phyloP scores from a whole-genome alignment of 2,888 invertebrate species.

The Tanaodytes sp. region DNA sequence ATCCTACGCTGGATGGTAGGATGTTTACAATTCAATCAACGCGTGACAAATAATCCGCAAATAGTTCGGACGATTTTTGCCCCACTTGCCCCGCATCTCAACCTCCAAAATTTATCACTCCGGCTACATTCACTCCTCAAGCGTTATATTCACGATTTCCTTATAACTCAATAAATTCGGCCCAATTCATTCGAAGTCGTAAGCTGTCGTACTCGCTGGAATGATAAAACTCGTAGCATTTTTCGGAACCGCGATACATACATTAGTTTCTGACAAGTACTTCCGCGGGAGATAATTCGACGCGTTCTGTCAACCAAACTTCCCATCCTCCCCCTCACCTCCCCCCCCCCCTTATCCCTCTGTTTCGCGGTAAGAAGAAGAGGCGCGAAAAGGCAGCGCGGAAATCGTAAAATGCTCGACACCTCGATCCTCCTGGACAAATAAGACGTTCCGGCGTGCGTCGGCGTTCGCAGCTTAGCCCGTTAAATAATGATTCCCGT shows the following conservation, averaged over 20 bases:
- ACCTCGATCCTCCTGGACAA: slow-evolving; percentile 70
- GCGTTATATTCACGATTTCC: slow-evolving; percentile 38
- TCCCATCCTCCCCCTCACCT: no score
- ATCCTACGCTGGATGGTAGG: no score
- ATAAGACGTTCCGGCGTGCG: slow-evolving; percentile 65
- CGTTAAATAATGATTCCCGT: slow-evolving; percentile 72
- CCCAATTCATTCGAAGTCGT: slow-evolving; percentile 28
- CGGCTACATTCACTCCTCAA: slow-evolving; percentile 2
- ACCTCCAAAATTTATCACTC: slow-evolving; percentile 12
- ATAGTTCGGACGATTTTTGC: no score
- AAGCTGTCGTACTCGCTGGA: not conserved
- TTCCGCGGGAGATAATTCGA: slow-evolving; percentile 37
- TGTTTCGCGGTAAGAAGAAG: slow-evolving; percentile 54
- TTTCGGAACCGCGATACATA: slow-evolving; percentile 28
- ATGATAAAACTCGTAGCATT: slow-evolving; percentile 18
- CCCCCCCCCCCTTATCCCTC: no score
- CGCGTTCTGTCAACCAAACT: no score
- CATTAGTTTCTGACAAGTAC: slow-evolving; percentile 42
- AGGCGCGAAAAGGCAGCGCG: slow-evolving; percentile 61
- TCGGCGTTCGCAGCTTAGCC: slow-evolving; percentile 31
- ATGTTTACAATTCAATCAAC: no score
- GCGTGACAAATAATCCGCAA: no score
- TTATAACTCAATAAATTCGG: slow-evolving; percentile 42
- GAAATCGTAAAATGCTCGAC: slow-evolving; percentile 72
- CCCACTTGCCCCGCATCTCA: not conserved